Percentiles rank a stretch among this genome's conserved stretches.
phyloP scores from a whole-genome alignment of 2,797 vertebrate species.

The Botia kubotai region DNA sequence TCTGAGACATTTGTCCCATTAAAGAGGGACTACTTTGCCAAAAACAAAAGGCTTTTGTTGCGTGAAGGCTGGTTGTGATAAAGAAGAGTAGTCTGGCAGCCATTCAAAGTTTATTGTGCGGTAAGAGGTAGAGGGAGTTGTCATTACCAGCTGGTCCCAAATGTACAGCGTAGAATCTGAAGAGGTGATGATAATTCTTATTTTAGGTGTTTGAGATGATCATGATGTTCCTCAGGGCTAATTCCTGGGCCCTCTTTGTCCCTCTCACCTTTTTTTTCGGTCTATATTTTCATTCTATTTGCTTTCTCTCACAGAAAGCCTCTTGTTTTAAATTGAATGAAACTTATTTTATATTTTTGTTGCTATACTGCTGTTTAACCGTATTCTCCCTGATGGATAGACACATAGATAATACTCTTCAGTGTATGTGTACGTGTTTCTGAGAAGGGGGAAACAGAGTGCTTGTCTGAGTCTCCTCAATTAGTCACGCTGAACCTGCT shows the following conservation, averaged over 20 bases:
- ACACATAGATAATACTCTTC: constrained; percentile 31
- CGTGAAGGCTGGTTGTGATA: neutral
- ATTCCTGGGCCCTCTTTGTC: neutral
- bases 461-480: constrained; percentile 52
- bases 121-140: neutral
- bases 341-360: neutral
- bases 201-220: neutral
- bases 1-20: constrained; percentile 54
- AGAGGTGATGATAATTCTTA: neutral
- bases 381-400: constrained; percentile 13
- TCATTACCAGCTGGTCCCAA: neutral
- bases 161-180: neutral
- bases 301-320: constrained; percentile 5
- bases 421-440: constrained; percentile 49
- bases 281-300: neutral
- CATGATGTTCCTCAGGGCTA: constrained; percentile 3
- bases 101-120: no score
- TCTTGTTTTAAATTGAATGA: neutral
- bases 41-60: constrained; percentile 27
- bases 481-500: constrained; percentile 57
- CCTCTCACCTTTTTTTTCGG: neutral
- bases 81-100: neutral
- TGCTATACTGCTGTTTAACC: neutral
- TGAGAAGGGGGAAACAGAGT: constrained; percentile 37
- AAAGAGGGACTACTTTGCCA: constrained; percentile 4